Percentiles rank a stretch among this genome's conserved stretches.
These are phyloP conservation scores for Poecilia velifera DNA, from an alignment of 2,797 vertebrate species.

Conservation along the genomic window DNA sequence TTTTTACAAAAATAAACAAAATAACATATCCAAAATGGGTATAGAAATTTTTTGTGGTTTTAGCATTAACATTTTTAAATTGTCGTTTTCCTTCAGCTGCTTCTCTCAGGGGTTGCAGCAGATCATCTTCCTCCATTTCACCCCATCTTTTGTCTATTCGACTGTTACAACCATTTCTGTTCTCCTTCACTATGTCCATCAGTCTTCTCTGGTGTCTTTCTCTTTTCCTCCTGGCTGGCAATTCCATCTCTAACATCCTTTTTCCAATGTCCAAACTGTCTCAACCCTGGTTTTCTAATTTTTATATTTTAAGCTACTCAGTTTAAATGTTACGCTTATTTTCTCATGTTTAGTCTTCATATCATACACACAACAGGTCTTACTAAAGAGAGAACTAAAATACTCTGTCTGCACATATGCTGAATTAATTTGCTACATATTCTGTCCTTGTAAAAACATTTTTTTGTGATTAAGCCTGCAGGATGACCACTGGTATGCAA, in stretches of 20 bases:
- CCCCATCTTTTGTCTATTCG: not conserved
- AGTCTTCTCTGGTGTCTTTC: not conserved
- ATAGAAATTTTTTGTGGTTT: not conserved
- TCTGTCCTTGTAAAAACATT: slow-evolving; percentile 36
- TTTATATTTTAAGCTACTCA: not conserved
- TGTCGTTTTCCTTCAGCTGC: not conserved
- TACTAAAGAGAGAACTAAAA: not conserved
- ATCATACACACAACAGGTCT: not conserved
- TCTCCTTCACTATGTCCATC: not conserved
- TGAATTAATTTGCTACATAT: slow-evolving; percentile 17
- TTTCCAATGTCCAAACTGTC: not conserved
- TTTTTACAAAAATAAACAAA: not conserved
- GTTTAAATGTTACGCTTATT: not conserved
- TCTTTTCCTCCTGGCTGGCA: not conserved
- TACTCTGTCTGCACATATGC: not conserved
- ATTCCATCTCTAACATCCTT: not conserved
- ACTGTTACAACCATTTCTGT: not conserved
- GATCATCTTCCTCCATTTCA: not conserved
- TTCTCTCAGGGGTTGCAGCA: not conserved
- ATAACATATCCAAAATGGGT: not conserved
- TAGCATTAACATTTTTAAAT: not conserved
- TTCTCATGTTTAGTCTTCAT: not conserved
- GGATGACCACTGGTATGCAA: slow-evolving; percentile 46
- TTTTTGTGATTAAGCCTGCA: slow-evolving; percentile 47
- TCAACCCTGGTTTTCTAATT: not conserved